phyloP scores from a whole-genome alignment of 2,888 invertebrate genomes.

The Stictocephala bisonia region DNA sequence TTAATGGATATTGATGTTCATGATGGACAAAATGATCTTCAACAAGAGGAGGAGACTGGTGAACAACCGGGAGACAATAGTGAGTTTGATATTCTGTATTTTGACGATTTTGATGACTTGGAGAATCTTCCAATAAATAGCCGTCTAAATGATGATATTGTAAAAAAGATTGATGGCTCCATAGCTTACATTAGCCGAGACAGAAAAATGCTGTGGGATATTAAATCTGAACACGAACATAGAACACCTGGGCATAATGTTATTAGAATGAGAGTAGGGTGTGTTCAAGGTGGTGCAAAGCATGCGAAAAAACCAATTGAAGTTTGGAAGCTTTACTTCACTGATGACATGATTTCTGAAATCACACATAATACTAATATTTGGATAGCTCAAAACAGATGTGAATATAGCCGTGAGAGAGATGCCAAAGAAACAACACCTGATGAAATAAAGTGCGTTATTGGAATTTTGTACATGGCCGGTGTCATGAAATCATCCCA shows the following conservation, averaged over 20 bases:
- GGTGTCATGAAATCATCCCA: too few species aligned
- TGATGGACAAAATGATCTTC: neutral
- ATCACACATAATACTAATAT: too few species aligned
- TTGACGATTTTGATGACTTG: neutral
- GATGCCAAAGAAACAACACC: too few species aligned
- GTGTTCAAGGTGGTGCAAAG: too few species aligned
- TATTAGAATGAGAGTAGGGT: too few species aligned
- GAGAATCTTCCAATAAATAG: neutral
- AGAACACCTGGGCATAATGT: neutral
- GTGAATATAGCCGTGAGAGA: too few species aligned
- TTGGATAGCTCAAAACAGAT: too few species aligned
- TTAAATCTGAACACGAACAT: neutral
- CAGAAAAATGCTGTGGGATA: neutral
- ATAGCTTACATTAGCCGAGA: neutral
- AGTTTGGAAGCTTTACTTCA: too few species aligned
- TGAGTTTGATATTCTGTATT: neutral
- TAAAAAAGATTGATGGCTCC: neutral
- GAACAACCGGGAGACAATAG: neutral
- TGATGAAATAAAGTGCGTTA: too few species aligned
- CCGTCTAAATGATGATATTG: conserved; percentile 1
- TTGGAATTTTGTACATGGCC: too few species aligned
- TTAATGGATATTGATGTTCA: conserved; percentile 3
- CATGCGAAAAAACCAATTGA: too few species aligned
- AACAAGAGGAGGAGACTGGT: neutral
- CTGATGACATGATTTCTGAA: too few species aligned